Conservation (phyloP, 2,113 vertebrate species). For the Tragelaphus scriptus region DNA sequence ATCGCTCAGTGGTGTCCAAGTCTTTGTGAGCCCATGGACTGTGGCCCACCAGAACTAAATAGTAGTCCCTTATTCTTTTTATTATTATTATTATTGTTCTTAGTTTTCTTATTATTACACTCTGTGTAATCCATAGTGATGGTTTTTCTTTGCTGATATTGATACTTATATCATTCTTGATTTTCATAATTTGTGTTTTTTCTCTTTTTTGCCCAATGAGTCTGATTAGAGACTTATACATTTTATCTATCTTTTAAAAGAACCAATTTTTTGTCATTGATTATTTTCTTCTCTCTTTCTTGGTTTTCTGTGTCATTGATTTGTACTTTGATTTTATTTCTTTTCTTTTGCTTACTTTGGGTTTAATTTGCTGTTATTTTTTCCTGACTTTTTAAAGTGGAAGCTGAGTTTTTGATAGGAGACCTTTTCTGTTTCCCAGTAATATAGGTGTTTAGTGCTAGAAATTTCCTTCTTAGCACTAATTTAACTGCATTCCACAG, state of each 20-base stretch:
- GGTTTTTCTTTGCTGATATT: background rate
- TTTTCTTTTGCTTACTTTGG: background rate
- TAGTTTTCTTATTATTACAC: background rate
- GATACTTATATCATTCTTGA: background rate
- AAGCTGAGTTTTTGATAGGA: background rate
- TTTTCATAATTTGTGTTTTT: background rate
- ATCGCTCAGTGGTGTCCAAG: background rate
- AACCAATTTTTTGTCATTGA: background rate
- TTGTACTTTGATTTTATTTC: background rate
- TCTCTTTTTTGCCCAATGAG: background rate
- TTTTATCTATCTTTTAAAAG: background rate
- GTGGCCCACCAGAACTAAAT: background rate
- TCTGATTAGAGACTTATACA: background rate
- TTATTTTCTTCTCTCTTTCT: background rate
- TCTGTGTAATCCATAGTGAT: background rate
- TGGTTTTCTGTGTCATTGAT: background rate
- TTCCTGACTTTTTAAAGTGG: background rate
- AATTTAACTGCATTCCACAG: background rate
- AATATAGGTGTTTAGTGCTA: background rate
- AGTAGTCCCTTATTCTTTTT: background rate
- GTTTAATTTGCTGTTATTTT: background rate
- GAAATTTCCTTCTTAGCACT: background rate
- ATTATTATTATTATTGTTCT: background rate
- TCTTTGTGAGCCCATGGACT: background rate
- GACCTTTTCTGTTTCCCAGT: background rate